A percentile compares a stretch with the other conserved stretches of the same genome.
Conservation (phyloP, 2,888 invertebrate genomes). For the Sinhomidia bicolor region DNA sequence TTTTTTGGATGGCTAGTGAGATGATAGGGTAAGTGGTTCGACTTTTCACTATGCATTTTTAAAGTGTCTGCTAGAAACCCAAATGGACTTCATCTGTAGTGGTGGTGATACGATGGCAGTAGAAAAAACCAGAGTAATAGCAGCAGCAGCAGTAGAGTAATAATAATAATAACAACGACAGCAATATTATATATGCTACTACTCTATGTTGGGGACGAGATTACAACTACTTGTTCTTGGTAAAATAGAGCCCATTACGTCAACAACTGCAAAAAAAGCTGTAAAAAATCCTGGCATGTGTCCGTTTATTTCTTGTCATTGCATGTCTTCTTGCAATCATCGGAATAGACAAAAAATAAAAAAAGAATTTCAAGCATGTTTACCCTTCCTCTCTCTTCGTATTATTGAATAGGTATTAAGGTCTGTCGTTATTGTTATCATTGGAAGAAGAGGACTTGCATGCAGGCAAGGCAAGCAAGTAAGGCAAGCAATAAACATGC, state of each 20-base stretch:
- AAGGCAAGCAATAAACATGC: background rate
- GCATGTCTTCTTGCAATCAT: slow-evolving; percentile 60
- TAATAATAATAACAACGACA: background rate
- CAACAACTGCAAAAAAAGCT: background rate
- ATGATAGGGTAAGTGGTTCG: slow-evolving; percentile 70
- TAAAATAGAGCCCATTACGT: slow-evolving; percentile 21
- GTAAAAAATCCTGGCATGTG: slow-evolving; percentile 26
- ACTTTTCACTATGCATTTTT: slow-evolving; percentile 67
- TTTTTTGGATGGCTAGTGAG: slow-evolving; percentile 13
- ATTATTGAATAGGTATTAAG: slow-evolving; percentile 10
- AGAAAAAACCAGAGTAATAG: background rate
- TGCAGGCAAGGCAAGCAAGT: background rate
- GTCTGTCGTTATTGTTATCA: slow-evolving; percentile 13
- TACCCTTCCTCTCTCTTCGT: background rate
- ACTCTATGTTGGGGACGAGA: background rate
- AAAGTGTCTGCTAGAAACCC: slow-evolving; percentile 42
- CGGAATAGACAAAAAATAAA: background rate
- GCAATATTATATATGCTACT: background rate
- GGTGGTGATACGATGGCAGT: background rate
- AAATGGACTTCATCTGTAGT: slow-evolving; percentile 56
- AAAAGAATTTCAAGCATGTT: background rate
- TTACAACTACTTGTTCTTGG: slow-evolving; percentile 9
- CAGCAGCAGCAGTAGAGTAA: background rate
- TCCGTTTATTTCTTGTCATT: slow-evolving; percentile 20
- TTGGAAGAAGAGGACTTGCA: background rate